Evolutionary conservation across 1,140 invertebrate species (phyloP).

Genomic region (Euborellia annulipes): DNA sequence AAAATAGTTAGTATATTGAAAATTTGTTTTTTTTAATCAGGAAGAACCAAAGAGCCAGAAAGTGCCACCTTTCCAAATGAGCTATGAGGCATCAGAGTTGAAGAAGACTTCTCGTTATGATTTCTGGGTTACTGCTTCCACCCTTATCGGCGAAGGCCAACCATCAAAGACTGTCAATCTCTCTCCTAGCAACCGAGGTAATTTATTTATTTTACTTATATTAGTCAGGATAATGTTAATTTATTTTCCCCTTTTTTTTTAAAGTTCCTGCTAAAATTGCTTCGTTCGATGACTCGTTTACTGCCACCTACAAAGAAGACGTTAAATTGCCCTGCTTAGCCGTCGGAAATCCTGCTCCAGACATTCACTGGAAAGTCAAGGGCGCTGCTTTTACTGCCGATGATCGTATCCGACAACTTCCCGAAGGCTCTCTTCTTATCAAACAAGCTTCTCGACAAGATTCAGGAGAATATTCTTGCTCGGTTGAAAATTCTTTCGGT

Average conservation of each 20-base stretch:
- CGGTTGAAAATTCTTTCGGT: slow-evolving; percentile 83
- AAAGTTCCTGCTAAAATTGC: slow-evolving; percentile 82
- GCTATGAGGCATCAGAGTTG: slow-evolving; percentile 69
- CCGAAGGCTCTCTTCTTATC: slow-evolving; percentile 80
- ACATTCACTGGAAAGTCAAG: slow-evolving; percentile 73
- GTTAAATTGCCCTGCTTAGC: slow-evolving; percentile 80
- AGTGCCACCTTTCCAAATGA: slow-evolving; percentile 44
- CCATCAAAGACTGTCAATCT: slow-evolving; percentile 69
- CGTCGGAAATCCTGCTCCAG: slow-evolving; percentile 74
- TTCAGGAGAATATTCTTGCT: slow-evolving; percentile 79
- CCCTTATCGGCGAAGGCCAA: slow-evolving; percentile 82
- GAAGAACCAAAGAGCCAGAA: slow-evolving; percentile 48
- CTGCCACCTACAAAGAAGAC: slow-evolving; percentile 78
- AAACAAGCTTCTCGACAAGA: slow-evolving; percentile 75
- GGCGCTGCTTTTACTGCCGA: slow-evolving; percentile 45
- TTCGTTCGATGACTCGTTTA: slow-evolving; percentile 80
- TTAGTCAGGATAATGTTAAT: slow-evolving; percentile 1
- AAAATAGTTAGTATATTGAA: too few relatives aligned
- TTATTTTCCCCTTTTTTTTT: slow-evolving; percentile 18
- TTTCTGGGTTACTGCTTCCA: slow-evolving; percentile 89
- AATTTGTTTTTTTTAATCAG: too few relatives aligned
- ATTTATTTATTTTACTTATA: background rate
- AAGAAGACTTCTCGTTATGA: slow-evolving; percentile 69
- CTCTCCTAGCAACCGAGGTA: slow-evolving; percentile 65
- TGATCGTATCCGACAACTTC: slow-evolving; percentile 63